phyloP scores from a whole-genome alignment of 2,797 vertebrate species.

The Hipposideros larvatus region DNA sequence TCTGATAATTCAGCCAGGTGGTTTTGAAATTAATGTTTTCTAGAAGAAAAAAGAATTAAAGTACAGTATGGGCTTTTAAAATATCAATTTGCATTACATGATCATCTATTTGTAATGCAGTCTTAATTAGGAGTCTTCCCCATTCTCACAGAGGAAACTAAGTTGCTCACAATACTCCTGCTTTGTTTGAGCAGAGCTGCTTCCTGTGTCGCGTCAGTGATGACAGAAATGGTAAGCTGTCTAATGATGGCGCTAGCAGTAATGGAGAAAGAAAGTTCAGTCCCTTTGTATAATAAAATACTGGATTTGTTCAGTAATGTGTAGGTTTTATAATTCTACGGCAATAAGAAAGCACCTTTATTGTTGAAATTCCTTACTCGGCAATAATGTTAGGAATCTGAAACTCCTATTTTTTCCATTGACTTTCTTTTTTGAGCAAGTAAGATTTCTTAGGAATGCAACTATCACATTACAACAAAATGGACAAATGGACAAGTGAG shows the following conservation, averaged over 20 bases:
- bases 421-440: background rate
- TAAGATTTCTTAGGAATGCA: slow-evolving; percentile 20
- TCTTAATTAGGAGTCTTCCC: background rate
- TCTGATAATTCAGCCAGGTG: background rate
- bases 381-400: background rate
- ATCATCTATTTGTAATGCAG: background rate
- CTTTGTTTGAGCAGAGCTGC: background rate
- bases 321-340: slow-evolving; percentile 20
- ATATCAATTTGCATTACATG: background rate
- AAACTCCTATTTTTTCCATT: slow-evolving; percentile 5
- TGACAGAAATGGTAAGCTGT: background rate
- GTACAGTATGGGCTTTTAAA: background rate
- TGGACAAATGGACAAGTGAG: background rate
- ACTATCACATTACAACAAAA: background rate
- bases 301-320: background rate
- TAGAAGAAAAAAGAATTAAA: background rate
- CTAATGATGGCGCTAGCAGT: background rate
- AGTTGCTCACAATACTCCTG: background rate
- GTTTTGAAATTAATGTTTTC: slow-evolving; percentile 11
- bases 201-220: background rate
- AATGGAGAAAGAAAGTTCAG: background rate
- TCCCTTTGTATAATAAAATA: background rate
- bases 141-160: background rate
- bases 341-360: slow-evolving; percentile 1
- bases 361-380: slow-evolving; percentile 48